Percentiles rank a stretch among this genome's conserved stretches.
Conservation (phyloP, 1,140 invertebrate species). For the Nasonia giraulti region DNA sequence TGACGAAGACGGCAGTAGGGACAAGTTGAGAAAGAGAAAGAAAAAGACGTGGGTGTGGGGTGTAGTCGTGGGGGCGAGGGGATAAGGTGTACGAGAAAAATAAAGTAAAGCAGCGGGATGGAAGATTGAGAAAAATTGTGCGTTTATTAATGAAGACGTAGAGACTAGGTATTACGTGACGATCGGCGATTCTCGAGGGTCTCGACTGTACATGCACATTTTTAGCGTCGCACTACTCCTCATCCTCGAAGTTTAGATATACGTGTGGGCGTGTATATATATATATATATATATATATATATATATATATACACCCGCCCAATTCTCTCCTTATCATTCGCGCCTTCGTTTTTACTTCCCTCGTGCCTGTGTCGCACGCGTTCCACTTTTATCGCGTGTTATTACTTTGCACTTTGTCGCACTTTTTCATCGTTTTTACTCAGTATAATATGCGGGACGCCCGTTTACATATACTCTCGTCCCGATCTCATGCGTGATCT, state of each 20-base stretch:
- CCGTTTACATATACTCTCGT: background rate
- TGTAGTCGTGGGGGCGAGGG: background rate
- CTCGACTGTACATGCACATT: constrained; percentile 47
- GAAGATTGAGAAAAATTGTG: constrained; percentile 74
- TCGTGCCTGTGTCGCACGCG: background rate
- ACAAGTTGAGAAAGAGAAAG: constrained; percentile 6
- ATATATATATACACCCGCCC: background rate
- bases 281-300: background rate
- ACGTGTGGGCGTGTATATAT: background rate
- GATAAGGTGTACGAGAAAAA: constrained; percentile 58
- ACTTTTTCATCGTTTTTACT: background rate
- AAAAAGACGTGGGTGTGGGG: constrained; percentile 32
- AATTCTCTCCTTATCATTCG: constrained; percentile 7
- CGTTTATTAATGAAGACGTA: constrained; percentile 74
- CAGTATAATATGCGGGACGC: too few species aligned
- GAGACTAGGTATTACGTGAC: constrained; percentile 60
- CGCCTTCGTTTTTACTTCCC: background rate
- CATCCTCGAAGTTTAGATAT: background rate
- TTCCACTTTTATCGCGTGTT: background rate
- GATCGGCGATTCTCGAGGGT: constrained; percentile 50
- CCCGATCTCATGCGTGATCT: constrained; percentile 19
- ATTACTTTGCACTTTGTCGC: background rate
- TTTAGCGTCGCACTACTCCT: background rate
- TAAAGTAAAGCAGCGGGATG: constrained; percentile 66
- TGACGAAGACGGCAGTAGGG: constrained; percentile 14